A percentile compares a stretch with the other conserved stretches of the same genome.
phyloP scores from a whole-genome alignment of 2,797 vertebrate species.

The Brachyalestes nurse region DNA sequence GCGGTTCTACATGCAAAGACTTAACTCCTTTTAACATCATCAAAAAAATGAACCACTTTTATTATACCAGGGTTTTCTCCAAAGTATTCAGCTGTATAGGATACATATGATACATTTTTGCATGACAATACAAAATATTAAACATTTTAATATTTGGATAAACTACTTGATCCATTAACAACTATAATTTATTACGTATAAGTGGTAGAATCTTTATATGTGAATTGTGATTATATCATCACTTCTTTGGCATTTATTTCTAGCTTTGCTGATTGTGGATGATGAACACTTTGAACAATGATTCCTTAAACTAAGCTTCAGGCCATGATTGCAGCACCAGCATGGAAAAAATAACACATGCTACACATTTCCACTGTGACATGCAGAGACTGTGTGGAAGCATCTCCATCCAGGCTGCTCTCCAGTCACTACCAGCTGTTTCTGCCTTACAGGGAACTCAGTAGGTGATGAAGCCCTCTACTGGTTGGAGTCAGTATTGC shows the following conservation, averaged over 20 bases:
- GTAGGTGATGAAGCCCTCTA: constrained; percentile 85
- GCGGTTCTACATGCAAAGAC: no score
- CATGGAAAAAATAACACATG: neutral
- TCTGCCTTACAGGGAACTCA: constrained; percentile 34
- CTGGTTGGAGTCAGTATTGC: constrained; percentile 73
- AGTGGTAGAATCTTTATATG: neutral
- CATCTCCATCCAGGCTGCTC: constrained; percentile 12
- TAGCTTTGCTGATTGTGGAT: no score
- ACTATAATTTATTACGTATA: neutral
- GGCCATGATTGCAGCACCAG: neutral
- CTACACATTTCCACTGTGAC: constrained; percentile 5
- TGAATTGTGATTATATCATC: neutral
- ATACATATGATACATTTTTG: no score
- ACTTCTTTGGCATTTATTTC: no score
- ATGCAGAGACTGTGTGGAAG: constrained; percentile 11
- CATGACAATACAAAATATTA: no score
- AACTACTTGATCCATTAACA: neutral
- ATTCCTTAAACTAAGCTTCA: neutral
- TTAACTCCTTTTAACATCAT: no score
- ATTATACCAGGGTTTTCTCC: no score
- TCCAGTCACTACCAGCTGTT: constrained; percentile 29
- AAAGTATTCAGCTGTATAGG: no score
- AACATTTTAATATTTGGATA: neutral
- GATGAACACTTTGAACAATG: neutral
- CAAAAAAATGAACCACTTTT: no score